Conservation (phyloP, 2,797 vertebrate genomes). For the Periparus ater region DNA sequence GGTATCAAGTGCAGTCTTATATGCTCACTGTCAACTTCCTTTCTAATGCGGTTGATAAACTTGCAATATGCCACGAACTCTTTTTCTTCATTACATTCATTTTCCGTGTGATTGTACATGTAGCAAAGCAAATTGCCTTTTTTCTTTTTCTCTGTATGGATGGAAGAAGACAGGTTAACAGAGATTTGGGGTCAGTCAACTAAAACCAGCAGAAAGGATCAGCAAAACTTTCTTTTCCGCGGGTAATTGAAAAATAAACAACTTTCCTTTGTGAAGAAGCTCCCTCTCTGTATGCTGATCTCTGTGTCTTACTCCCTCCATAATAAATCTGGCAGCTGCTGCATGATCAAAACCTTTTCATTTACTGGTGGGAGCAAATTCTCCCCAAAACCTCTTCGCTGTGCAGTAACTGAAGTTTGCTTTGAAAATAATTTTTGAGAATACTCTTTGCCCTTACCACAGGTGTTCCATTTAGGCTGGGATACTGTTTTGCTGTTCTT, state of each 20-base stretch:
- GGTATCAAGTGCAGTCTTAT: slow-evolving; percentile 40
- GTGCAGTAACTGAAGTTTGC: background rate
- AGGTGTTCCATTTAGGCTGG: background rate
- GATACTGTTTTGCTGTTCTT: background rate
- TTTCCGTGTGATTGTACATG: background rate
- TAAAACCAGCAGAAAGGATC: background rate
- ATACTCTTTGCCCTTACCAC: background rate
- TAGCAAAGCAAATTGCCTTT: slow-evolving; percentile 57
- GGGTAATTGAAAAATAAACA: background rate
- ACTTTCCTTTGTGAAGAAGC: background rate
- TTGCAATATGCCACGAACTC: background rate
- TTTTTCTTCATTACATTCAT: background rate
- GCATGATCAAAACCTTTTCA: background rate
- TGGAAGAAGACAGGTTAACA: background rate
- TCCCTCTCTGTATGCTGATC: background rate
- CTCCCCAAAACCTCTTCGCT: background rate
- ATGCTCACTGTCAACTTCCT: slow-evolving; percentile 20
- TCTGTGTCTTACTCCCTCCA: background rate
- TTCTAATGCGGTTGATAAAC: slow-evolving; percentile 45
- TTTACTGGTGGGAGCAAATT: background rate
- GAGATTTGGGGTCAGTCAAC: background rate
- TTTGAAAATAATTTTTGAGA: background rate
- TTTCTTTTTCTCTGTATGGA: slow-evolving; percentile 8
- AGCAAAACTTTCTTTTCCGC: background rate
- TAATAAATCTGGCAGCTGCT: background rate